Conservation (phyloP, 2,888 invertebrate genomes). For the Leptodirus hochenwartii region DNA sequence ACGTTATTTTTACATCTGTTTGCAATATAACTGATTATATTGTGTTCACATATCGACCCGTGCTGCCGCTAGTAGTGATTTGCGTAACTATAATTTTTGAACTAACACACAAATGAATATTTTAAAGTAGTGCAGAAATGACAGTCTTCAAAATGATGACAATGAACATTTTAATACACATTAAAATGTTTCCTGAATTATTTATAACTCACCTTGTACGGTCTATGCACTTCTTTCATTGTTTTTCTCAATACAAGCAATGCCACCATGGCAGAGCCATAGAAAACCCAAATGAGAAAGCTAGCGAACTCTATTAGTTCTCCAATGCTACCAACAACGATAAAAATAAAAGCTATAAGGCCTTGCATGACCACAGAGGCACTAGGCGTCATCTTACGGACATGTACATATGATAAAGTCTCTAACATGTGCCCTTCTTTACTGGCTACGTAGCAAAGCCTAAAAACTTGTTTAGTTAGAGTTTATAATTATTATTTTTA, state of each 20-base stretch:
- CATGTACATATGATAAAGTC: conserved; percentile 61
- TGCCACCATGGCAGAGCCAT: conserved; percentile 65
- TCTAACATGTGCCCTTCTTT: conserved; percentile 65
- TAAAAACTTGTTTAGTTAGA: conserved; percentile 20
- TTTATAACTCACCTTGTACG: conserved; percentile 39
- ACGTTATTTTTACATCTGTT: too few relatives aligned
- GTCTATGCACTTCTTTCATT: conserved; percentile 44
- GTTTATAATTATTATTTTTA: conserved; percentile 1
- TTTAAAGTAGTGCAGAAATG: too few relatives aligned
- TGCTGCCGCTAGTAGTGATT: too few relatives aligned
- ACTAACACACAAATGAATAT: too few relatives aligned
- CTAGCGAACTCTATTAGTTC: conserved; percentile 71
- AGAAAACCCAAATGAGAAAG: conserved; percentile 77
- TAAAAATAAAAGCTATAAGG: conserved; percentile 47
- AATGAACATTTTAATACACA: too few relatives aligned
- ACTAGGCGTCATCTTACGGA: conserved; percentile 54
- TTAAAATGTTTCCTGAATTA: too few relatives aligned
- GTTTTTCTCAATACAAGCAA: conserved; percentile 54
- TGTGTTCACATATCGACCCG: too few relatives aligned
- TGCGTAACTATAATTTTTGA: too few relatives aligned
- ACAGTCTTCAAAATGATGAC: too few relatives aligned
- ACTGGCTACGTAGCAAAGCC: conserved; percentile 69
- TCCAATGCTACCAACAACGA: conserved; percentile 53
- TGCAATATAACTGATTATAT: too few relatives aligned
- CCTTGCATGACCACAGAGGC: conserved; percentile 71